Percentiles rank a stretch among this genome's conserved stretches.
Conservation (phyloP, 2,797 vertebrate species). For the Remorina albescens region DNA sequence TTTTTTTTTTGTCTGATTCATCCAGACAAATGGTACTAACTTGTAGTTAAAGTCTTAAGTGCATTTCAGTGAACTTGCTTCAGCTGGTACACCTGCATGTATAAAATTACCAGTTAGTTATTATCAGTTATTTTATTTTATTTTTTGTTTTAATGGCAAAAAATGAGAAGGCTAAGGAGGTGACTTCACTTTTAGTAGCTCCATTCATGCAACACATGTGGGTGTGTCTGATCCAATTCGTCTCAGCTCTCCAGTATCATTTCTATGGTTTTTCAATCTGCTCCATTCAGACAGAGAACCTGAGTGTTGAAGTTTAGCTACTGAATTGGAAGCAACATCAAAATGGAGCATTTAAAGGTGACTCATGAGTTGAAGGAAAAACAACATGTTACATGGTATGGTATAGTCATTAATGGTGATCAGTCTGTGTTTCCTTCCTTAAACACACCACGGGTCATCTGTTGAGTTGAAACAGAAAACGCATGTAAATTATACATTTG, state of each 20-base stretch:
- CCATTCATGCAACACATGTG: slow-evolving; percentile 13
- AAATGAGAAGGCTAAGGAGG: background rate
- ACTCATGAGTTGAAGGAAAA: background rate
- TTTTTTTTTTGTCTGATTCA: too few species aligned
- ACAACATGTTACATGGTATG: background rate
- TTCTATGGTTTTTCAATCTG: slow-evolving; percentile 56
- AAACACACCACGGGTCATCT: slow-evolving; percentile 9
- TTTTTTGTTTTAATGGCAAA: too few species aligned
- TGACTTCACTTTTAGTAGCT: background rate
- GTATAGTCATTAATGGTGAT: slow-evolving; percentile 20
- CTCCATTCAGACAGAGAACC: slow-evolving; percentile 32
- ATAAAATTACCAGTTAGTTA: too few species aligned
- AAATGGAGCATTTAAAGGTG: slow-evolving; percentile 23
- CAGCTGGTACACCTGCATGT: too few species aligned
- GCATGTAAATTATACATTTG: background rate
- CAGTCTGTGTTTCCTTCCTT: background rate
- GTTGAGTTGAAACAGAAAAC: background rate
- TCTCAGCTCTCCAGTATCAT: slow-evolving; percentile 29
- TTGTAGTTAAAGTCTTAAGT: too few species aligned
- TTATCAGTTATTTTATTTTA: too few species aligned
- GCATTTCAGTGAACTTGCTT: too few species aligned
- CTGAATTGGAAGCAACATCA: slow-evolving; percentile 5
- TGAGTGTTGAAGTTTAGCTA: slow-evolving; percentile 17
- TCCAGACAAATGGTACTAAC: too few species aligned
- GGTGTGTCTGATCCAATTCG: slow-evolving; percentile 35